Evolutionary conservation across 2,888 invertebrate species (phyloP), one percentile per base, ranked within the genome.

Genomic region (Drosophila merina): DNA sequence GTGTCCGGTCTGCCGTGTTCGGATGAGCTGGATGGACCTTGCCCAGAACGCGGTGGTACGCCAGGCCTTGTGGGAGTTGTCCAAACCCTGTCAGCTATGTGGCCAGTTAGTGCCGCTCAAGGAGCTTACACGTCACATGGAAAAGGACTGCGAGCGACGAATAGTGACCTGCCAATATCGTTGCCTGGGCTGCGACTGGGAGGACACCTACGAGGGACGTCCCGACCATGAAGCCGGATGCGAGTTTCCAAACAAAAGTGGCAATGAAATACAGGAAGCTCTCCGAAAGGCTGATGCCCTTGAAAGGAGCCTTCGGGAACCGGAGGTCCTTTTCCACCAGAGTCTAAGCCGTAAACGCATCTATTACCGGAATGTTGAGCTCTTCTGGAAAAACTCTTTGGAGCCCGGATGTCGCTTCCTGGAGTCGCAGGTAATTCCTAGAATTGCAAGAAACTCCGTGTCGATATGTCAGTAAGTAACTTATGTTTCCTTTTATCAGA

Each of bases 131-230:
- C 30, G 30, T 4, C 79, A 77, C 36, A 4, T 58, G 40, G 40
- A 50, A 8, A n/a, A 7, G 8, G 62, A 64, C n/a, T 78, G 77
- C 3, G 2, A 6, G 12, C 67, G 54, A 44, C 73, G 79, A 0
- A 0, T 10, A n/a, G 73, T 75, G 2, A 5, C 20, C 0, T 78
- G 77, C 36, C 25, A 44, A 14, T 70, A 66, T n/a, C 59, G 38
- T 4, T 67, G 63, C 5, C 52, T 77, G 9, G 77, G 77, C 42
- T 77, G 77, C 52, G 25, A 1, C 5, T 77, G 77, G 78, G 5
- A 14, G n/a, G 72, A 75, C 10, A 30, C 28, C 2, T 45, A 55
- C 5, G 55, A 49, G 7, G 12, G 12, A 0, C 28, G 55, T 2
- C 38, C 0, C 0, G 26, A 33, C 2, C 79, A 77, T n/a, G 64